Percentiles rank a stretch among this genome's conserved stretches.
Evolutionary conservation across 2,113 vertebrate genomes (phyloP).

Genomic region (Narcine bancroftii): DNA sequence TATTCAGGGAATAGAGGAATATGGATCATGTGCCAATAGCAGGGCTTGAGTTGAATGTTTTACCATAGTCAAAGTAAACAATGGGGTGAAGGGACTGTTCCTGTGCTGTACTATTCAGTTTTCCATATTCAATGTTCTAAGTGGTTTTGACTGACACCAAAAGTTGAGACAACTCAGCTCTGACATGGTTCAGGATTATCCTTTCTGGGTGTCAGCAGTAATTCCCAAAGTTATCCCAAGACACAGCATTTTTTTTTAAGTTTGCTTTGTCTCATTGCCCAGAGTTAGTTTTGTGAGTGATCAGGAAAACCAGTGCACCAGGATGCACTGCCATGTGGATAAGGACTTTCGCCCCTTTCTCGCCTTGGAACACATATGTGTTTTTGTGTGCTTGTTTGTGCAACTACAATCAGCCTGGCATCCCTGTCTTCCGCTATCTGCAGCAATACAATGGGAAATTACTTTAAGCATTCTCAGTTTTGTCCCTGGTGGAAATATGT

Average conservation of each 20-base stretch:
- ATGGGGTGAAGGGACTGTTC: too few species aligned
- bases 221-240: neutral
- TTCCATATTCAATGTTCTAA: too few species aligned
- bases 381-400: neutral
- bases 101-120: too few species aligned
- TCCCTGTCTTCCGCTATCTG: neutral
- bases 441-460: conserved; percentile 1
- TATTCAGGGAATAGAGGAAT: too few species aligned
- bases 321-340: neutral
- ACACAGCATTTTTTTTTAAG: neutral
- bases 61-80: too few species aligned
- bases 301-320: neutral
- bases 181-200: neutral
- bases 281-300: neutral
- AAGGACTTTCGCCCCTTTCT: neutral
- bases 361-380: neutral
- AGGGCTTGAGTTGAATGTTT: too few species aligned
- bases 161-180: too few species aligned
- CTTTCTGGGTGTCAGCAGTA: neutral
- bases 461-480: neutral
- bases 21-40: too few species aligned
- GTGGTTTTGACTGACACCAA: neutral
- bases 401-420: neutral
- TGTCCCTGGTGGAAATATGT: neutral
- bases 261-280: too few species aligned